phyloP scores from a whole-genome alignment of 2,888 invertebrate species.

The Brachynemurus nebulosus region DNA sequence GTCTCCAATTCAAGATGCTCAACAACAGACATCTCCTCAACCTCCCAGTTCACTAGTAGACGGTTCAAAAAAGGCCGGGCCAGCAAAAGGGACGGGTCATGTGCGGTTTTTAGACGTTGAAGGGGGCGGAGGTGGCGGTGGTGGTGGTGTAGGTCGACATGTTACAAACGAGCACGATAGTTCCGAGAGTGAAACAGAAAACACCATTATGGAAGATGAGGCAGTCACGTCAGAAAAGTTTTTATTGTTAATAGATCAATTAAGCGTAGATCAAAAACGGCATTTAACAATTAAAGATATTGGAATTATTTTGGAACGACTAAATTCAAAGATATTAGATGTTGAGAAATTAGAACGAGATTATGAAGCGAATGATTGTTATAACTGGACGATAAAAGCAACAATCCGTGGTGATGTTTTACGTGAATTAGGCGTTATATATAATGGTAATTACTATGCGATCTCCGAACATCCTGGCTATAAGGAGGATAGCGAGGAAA shows the following conservation, averaged over 20 bases:
- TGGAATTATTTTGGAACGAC: conserved; percentile 82
- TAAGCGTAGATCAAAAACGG: conserved; percentile 82
- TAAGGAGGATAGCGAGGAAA: conserved; percentile 76
- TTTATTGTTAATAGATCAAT: conserved; percentile 82
- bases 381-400: conserved; percentile 95
- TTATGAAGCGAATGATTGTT: conserved; percentile 84
- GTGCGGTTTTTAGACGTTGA: conserved; percentile 76
- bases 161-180: conserved; percentile 68
- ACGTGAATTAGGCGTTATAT: conserved; percentile 83
- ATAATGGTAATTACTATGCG: conserved; percentile 90
- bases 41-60: conserved; percentile 33
- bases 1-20: conserved; percentile 76
- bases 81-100: conserved; percentile 55
- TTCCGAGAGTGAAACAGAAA: conserved; percentile 86
- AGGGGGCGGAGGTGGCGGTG: conserved; percentile 29
- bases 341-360: conserved; percentile 85
- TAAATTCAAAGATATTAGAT: conserved; percentile 86
- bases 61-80: conserved; percentile 17
- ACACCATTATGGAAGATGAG: conserved; percentile 85
- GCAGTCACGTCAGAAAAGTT: conserved; percentile 82
- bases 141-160: conserved; percentile 28
- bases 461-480: conserved; percentile 90
- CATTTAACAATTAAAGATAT: conserved; percentile 90
- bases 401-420: conserved; percentile 84
- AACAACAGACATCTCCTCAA: conserved; percentile 49